phyloP scores from a whole-genome alignment of 2,113 vertebrate species.

The Caloenas nicobarica region DNA sequence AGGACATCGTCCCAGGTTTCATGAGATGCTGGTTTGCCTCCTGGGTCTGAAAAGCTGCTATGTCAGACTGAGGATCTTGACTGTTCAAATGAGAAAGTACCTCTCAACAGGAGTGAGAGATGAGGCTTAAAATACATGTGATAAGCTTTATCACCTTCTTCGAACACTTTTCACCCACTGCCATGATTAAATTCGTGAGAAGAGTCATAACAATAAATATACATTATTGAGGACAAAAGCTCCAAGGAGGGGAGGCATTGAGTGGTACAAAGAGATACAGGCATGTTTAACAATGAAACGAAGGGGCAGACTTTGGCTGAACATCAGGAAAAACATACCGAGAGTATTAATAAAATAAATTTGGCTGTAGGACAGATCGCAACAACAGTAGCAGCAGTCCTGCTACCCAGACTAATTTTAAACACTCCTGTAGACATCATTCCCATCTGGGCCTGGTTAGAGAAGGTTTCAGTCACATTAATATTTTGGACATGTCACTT shows the following conservation, averaged over 20 bases:
- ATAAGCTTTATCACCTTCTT: neutral
- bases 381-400: constrained; percentile 6
- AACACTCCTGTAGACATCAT: neutral
- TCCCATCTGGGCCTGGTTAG: neutral
- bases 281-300: neutral
- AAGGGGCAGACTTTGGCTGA: constrained; percentile 17
- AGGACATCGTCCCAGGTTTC: neutral
- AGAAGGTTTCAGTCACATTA: neutral
- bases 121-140: neutral
- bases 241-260: neutral
- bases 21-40: neutral
- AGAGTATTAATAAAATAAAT: neutral
- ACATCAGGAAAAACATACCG: constrained; percentile 27
- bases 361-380: neutral
- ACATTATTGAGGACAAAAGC: neutral
- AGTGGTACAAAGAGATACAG: neutral
- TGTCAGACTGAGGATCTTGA: neutral
- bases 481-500: neutral
- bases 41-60: neutral
- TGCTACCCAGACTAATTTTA: constrained; percentile 9
- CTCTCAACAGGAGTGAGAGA: neutral
- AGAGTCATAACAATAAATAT: neutral
- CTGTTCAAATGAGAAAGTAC: neutral
- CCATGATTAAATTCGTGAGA: neutral
- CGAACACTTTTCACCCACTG: neutral